Base-by-base conservation (phyloP, 1,140 invertebrate genomes). In the Atta colombica region DNA sequence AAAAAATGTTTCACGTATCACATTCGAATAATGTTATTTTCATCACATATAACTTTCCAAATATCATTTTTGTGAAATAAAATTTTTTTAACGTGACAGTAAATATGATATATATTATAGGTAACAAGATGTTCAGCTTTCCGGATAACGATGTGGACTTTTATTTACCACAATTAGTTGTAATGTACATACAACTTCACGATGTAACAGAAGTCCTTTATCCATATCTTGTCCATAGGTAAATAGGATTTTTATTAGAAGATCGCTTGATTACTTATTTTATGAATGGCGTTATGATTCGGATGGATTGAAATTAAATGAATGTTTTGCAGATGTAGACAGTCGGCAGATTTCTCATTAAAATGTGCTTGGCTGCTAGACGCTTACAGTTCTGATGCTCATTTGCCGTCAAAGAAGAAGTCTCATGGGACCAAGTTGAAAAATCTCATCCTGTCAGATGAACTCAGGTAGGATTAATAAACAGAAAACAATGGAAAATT, bases 141-240 rank as follows among this genome's bases (percentile, higher is more conserved):
- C 97, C 97, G 39, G 96, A 98, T 93, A 96, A 96, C 87, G 98
- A 99, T 89, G 98, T 99, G 53, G 99, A 99, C 96, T 99, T 99
- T 95, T 99, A 99, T 96, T 96, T 99, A 92, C 99, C 99, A 60
- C 99, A 99, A 95, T 95, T 99, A 92, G 97, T 99, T 89, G 99
- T 98, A 92, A 99, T 99, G 98, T 99, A 99, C 93, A 98, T 99
- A 96, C 99, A 99, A 95, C 99, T 99, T 97, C 97, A 97, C 90
- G 99, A 99, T 93, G 97, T 99, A 82, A 99, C 99, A 68, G 99
- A 99, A 96, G 98, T 98, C 81, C 96, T 98, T 91, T 98, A 99
- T 96, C 98, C 99, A 65, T 99, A 99, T 96, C 96, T 99, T 91
- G 97, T 99, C 87, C 96, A 99, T 96, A 97, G 98, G 98, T 98